Evolutionary conservation across 2,888 invertebrate species (phyloP).

Genomic region (Thera obeliscata): DNA sequence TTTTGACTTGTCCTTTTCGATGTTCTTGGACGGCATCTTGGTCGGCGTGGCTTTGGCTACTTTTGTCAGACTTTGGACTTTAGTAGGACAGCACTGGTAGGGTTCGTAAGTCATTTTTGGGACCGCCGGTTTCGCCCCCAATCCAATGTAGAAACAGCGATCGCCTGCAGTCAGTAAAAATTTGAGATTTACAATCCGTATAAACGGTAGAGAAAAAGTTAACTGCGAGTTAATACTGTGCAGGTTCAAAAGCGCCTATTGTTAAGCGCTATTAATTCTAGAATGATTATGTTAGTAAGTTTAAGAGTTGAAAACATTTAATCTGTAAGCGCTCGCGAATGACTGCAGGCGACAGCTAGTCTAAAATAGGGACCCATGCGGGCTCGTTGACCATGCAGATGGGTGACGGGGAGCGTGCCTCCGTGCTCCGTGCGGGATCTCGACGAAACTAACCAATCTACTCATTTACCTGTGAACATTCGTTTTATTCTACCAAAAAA

Average conservation of each 20-base stretch:
- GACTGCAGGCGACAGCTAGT: constrained; percentile 88
- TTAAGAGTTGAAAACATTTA: constrained; percentile 78
- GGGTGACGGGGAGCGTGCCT: constrained; percentile 61
- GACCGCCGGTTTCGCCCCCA: constrained; percentile 92
- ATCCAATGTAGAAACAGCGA: constrained; percentile 98
- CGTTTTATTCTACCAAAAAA: constrained; percentile 80
- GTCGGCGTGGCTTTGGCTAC: constrained; percentile 89
- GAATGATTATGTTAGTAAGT: constrained; percentile 79
- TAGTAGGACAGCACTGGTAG: constrained; percentile 96
- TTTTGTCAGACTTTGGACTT: constrained; percentile 91
- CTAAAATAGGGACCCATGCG: constrained; percentile 74
- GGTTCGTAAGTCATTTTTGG: constrained; percentile 93
- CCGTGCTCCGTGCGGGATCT: constrained; percentile 68
- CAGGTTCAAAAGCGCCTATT: constrained; percentile 69
- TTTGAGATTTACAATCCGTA: constrained; percentile 87
- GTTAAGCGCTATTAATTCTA: constrained; percentile 78
- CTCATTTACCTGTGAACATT: constrained; percentile 81
- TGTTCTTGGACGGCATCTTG: constrained; percentile 85
- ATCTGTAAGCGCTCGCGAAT: constrained; percentile 83
- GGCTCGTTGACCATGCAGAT: constrained; percentile 80
- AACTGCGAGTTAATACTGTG: constrained; percentile 80
- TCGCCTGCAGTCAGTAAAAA: constrained; percentile 98
- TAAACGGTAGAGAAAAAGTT: constrained; percentile 70
- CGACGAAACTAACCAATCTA: constrained; percentile 62
- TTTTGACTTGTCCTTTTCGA: constrained; percentile 73